Evolutionary conservation across 2,797 vertebrate species (phyloP), one percentile per base, ranked within the genome.

Genomic region (Typhlichthys eigenmanni): DNA sequence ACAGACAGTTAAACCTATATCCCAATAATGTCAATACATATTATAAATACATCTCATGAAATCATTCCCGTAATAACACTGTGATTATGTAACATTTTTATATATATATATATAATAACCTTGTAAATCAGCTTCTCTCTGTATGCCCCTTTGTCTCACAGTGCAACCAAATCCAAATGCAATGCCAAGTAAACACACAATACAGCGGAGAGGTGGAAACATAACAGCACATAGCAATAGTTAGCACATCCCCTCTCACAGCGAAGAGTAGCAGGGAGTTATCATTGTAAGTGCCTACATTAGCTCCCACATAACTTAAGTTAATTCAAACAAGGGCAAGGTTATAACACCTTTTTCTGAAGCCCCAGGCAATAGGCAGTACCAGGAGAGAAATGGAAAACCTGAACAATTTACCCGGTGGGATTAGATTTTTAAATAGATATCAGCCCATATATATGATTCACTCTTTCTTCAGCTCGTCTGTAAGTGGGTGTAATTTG

Each of bases 371-470:
- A 62, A 81, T 82, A 81, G 80, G 73, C 83, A 87, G 84, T 81
- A 87, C 84, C 83, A 84, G 84, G 86, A 87, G 86, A 87, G 81
- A 84, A 86, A 86, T 83, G 76, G 82, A 84, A 84, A 87, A 75
- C 73, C 87, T 73, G 80, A 78, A 78, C 75, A 72, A 79, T 81
- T 79, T 72, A 81, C 89, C 89, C 88, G 83, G 73, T 88, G 89
- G 89, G 72, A 84, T 83, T 86, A 81, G 85, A 87, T 89, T 89
- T 38, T 91, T 89, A 90, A 91, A 90, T 89, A 90, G 85, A 90
- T 88, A 88, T 83, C 87, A 84, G 84, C 85, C 84, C 86, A 88
- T 90, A 88, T 38, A 38, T 86, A 84, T 70, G 81, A 87, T 85
- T 83, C 75, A 76, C 68, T 78, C 73, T 79, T 84, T 74, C 80